These are phyloP conservation scores for Halcyon leucocephala DNA, from an alignment of 2,797 vertebrate genomes.

Conservation along the genomic window DNA sequence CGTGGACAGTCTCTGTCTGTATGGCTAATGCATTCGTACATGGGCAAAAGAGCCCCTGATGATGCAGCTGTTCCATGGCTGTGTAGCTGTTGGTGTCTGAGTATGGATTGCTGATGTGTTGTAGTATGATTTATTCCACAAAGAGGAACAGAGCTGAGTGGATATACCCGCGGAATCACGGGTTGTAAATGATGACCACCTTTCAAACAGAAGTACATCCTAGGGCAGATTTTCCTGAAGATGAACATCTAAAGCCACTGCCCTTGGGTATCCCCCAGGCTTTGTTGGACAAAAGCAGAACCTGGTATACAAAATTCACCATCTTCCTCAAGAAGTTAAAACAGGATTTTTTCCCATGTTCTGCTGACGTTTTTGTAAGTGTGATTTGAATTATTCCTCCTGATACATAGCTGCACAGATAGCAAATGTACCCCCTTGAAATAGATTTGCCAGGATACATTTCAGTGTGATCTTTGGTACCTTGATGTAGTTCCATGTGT, in stretches of 20 bases:
- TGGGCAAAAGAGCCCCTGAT: background rate
- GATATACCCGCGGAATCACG: background rate
- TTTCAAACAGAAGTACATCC: background rate
- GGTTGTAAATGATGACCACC: background rate
- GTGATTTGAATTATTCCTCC: conserved; percentile 18
- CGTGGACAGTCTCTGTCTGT: background rate
- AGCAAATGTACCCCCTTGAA: background rate
- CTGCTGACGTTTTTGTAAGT: background rate
- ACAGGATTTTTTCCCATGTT: background rate
- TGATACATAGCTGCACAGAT: background rate
- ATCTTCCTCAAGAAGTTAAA: background rate
- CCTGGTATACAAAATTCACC: background rate
- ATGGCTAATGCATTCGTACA: background rate
- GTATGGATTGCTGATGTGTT: background rate
- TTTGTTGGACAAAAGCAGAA: background rate
- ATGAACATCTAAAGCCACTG: background rate
- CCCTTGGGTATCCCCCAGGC: background rate
- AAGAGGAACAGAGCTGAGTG: background rate
- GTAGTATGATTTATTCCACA: background rate
- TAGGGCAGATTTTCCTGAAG: background rate
- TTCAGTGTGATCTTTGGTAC: background rate
- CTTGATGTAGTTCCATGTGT: background rate
- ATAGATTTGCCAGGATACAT: background rate
- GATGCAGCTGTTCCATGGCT: background rate
- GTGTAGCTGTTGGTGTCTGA: background rate